A percentile compares a stretch with the other conserved stretches of the same genome.
Evolutionary conservation across 1,140 invertebrate genomes (phyloP).

Genomic region (Charaxes varanes): DNA sequence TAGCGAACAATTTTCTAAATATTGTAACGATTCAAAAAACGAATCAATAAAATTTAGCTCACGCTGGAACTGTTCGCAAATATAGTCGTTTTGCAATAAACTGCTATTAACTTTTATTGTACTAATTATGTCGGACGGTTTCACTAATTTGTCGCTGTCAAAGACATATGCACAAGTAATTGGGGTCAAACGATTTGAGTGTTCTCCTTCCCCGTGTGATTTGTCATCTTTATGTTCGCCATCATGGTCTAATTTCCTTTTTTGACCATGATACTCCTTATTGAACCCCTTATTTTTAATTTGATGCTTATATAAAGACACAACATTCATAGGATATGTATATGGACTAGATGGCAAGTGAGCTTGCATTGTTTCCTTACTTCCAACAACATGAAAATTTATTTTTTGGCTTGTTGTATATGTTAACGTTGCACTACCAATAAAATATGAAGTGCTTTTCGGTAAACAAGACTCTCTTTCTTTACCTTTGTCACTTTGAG

Average conservation of each 20-base stretch:
- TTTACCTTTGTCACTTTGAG: conserved; percentile 22
- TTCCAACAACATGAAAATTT: conserved; percentile 50
- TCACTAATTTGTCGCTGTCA: conserved; percentile 53
- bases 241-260: conserved; percentile 4
- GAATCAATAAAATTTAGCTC: conserved; percentile 67
- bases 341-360: conserved; percentile 31
- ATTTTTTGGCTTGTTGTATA: conserved; percentile 63
- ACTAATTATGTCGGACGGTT: conserved; percentile 62
- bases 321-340: conserved; percentile 49
- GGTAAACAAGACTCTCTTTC: conserved; percentile 23
- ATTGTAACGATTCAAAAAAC: conserved; percentile 65
- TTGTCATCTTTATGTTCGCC: conserved; percentile 15
- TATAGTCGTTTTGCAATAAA: conserved; percentile 44
- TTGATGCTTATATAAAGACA: conserved; percentile 53
- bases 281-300: conserved; percentile 27
- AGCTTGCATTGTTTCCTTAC: conserved; percentile 27
- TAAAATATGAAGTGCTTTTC: conserved; percentile 46
- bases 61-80: conserved; percentile 58
- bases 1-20: conserved; percentile 54
- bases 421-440: conserved; percentile 51
- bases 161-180: conserved; percentile 34
- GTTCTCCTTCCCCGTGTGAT: conserved; percentile 19
- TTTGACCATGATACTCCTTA: conserved; percentile 1
- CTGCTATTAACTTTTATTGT: conserved; percentile 52
- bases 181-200: conserved; percentile 27